These are phyloP conservation scores for Chloropsis hardwickii DNA, from an alignment of 2,113 vertebrate species.

Conservation along the genomic window DNA sequence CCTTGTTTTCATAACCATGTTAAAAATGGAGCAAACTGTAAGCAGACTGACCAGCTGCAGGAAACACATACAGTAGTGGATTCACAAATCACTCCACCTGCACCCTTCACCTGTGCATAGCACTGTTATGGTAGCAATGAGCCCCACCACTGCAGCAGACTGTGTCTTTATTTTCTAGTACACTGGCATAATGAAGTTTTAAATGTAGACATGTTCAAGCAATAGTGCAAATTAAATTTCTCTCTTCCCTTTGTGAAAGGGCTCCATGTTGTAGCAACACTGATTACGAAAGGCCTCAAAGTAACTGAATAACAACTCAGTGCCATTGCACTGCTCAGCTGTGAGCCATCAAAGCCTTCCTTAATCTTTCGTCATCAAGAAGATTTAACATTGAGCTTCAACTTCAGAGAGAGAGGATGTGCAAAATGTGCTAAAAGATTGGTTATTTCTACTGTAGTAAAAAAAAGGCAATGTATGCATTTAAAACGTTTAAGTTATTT, in stretches of 20 bases:
- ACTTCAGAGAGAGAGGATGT: neutral
- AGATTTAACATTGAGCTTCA: neutral
- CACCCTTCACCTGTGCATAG: neutral
- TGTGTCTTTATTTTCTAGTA: neutral
- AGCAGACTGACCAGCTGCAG: neutral
- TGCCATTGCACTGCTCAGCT: neutral
- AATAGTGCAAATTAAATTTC: neutral
- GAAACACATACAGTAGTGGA: neutral
- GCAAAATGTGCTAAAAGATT: neutral
- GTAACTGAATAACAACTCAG: neutral
- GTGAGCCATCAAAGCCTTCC: neutral
- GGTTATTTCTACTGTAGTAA: neutral
- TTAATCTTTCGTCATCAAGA: neutral
- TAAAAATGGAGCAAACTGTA: neutral
- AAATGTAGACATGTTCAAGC: neutral
- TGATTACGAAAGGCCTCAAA: fast-evolving
- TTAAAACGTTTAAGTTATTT: neutral
- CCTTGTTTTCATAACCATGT: neutral
- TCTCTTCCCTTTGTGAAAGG: neutral
- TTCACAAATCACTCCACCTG: fast-evolving
- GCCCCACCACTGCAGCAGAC: neutral
- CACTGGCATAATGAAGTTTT: neutral
- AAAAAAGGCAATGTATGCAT: neutral
- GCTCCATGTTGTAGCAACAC: neutral
- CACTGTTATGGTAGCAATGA: neutral